Conservation (phyloP, 2,113 vertebrate genomes). For the Centropus bengalensis region DNA sequence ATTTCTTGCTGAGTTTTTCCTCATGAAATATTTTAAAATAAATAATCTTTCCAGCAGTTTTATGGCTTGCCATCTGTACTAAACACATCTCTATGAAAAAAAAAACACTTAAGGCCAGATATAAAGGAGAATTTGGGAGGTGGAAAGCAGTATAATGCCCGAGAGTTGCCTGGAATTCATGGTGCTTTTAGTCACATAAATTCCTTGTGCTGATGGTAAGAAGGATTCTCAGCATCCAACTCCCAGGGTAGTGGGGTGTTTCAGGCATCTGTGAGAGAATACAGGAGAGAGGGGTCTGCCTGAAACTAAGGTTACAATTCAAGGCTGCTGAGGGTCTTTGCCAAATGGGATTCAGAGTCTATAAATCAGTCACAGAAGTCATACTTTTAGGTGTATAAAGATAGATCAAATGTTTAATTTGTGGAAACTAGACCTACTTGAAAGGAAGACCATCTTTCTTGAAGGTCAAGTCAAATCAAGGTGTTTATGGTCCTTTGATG, state of each 20-base stretch:
- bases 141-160: background rate
- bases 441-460: background rate
- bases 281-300: background rate
- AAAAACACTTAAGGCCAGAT: background rate
- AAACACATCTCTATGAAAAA: background rate
- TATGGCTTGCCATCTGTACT: slow-evolving; percentile 39
- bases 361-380: background rate
- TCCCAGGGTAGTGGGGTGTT: background rate
- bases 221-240: background rate
- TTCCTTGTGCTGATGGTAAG: background rate
- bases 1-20: background rate
- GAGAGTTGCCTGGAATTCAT: background rate
- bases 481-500: background rate
- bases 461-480: background rate
- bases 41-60: slow-evolving; percentile 38
- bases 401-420: background rate
- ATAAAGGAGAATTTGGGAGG: background rate
- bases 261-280: background rate
- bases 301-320: background rate
- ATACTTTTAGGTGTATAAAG: background rate
- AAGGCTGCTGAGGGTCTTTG: background rate
- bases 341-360: background rate
- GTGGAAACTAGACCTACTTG: background rate
- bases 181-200: background rate
- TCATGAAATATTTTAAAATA: slow-evolving; percentile 43